A percentile compares a stretch with the other conserved stretches of the same genome.
Conservation (phyloP, 1,140 invertebrate species). For the Himalopsyche phryganea region DNA sequence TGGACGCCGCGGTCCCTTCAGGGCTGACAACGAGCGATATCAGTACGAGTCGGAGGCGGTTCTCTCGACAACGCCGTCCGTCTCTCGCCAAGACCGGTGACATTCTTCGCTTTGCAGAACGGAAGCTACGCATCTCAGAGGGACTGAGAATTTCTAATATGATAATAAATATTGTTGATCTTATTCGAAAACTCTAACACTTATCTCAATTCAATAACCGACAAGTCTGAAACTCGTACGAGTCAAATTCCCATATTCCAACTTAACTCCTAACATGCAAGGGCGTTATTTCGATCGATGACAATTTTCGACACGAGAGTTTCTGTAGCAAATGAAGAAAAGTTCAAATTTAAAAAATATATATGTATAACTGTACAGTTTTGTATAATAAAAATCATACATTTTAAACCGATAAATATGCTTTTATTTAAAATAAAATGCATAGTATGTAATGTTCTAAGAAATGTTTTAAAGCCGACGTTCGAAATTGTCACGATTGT, state of each 20-base stretch:
- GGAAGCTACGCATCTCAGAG: neutral
- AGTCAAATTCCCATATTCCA: constrained; percentile 17
- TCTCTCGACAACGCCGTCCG: no score
- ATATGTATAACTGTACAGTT: neutral
- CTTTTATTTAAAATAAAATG: neutral
- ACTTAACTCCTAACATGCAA: constrained; percentile 23
- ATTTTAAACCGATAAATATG: neutral
- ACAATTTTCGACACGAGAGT: neutral
- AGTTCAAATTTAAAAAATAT: neutral
- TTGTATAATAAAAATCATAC: neutral
- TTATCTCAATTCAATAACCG: neutral
- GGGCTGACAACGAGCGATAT: neutral
- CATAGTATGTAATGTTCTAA: neutral
- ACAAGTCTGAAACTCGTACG: neutral
- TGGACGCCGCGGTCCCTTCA: neutral
- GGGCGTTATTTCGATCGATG: constrained; percentile 15
- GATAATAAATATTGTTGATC: constrained; percentile 14
- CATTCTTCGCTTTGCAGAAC: constrained; percentile 5
- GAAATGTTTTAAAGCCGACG: neutral
- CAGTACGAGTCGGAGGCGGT: neutral
- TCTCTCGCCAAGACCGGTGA: neutral
- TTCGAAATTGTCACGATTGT: constrained; percentile 7
- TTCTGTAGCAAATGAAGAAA: neutral
- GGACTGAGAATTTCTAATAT: constrained; percentile 12
- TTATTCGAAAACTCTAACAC: constrained; percentile 1